A percentile compares a stretch with the other conserved stretches of the same genome.
Evolutionary conservation across 2,888 invertebrate species (phyloP).

Genomic region (Drosophila paranaensis): DNA sequence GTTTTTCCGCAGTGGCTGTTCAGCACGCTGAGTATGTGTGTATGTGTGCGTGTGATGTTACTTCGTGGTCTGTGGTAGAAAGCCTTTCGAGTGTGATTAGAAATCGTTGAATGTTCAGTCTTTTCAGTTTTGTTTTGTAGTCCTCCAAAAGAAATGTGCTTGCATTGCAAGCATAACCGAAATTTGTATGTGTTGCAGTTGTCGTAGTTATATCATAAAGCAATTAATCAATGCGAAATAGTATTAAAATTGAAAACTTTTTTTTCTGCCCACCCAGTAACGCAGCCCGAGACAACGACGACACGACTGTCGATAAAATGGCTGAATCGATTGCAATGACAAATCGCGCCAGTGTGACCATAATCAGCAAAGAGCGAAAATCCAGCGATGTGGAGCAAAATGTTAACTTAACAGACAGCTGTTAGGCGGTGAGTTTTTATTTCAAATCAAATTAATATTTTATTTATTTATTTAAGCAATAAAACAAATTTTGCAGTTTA

Average conservation of each 20-base stretch:
- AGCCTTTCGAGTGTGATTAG: conserved; percentile 70
- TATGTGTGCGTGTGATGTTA: conserved; percentile 48
- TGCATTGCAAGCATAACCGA: conserved; percentile 57
- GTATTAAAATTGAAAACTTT: conserved; percentile 63
- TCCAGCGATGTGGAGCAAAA: background rate
- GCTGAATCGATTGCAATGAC: conserved; percentile 12
- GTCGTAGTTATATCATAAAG: conserved; percentile 61
- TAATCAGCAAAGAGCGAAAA: background rate
- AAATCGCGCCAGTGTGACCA: conserved; percentile 31
- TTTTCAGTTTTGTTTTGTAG: conserved; percentile 61
- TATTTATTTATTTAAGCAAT: background rate
- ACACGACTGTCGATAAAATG: conserved; percentile 52
- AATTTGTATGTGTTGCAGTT: conserved; percentile 42
- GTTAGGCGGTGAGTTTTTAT: background rate
- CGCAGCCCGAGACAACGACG: conserved; percentile 76
- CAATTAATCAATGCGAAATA: conserved; percentile 69
- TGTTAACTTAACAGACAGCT: conserved; percentile 28
- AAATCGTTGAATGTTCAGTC: conserved; percentile 66
- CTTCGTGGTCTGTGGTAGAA: conserved; percentile 61
- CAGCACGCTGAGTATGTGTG: conserved; percentile 31
- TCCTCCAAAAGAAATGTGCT: conserved; percentile 48
- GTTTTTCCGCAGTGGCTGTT: conserved; percentile 59
- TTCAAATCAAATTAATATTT: background rate
- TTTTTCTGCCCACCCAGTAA: conserved; percentile 60
- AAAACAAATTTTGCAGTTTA: conserved; percentile 10